Base-by-base conservation (phyloP, 1,140 invertebrate genomes). In the Pararge aegeria region DNA sequence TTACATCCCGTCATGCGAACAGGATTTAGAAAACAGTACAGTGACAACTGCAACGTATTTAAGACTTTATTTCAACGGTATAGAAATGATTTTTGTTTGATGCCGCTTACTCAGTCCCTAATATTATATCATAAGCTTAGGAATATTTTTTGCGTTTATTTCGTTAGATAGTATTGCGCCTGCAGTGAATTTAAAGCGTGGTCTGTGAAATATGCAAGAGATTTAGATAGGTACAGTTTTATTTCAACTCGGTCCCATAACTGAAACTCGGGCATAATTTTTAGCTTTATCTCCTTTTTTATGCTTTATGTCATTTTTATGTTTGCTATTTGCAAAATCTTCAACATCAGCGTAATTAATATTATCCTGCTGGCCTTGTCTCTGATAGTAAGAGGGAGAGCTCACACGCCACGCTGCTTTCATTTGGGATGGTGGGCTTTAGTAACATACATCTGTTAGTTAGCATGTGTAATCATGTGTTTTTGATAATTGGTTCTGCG, bases 181-280 rank as follows among this genome's bases (percentile, higher is more conserved):
- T 70, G 77, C 68, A 74, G 63, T 74, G 78, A 76, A 80, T 80
- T 75, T 69, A 71, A 80, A 80, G 57, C 48, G 40, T 55, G 66
- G 55, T 69, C 64, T 67, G 46, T 73, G 64, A 75, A 78, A 76
- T 72, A 78, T 78, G 64, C 71, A 74, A 73, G 66, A 64, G 73
- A 70, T 78, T 70, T 74, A 61, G 62, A 58, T 64, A 61, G 65
- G 50, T 75, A 68, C 62, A 70, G 59, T 70, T 70, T 78, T 73
- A 75, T 75, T 73, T 73, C 69, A 61, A 70, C 66, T 42, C 62
- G 37, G 55, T 46, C 51, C 54, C 64, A 12, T 34, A 1, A 34
- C 9, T 34, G 30, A 34, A 34, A 10, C 2, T 12, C 30, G 3
- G 7, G 0, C 10, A n/a, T 34, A 34, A 12, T 0, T 34, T 34